These are phyloP conservation scores for Ruditapes philippinarum DNA, from an alignment of 1,140 invertebrate genomes.

Conservation along the genomic window DNA sequence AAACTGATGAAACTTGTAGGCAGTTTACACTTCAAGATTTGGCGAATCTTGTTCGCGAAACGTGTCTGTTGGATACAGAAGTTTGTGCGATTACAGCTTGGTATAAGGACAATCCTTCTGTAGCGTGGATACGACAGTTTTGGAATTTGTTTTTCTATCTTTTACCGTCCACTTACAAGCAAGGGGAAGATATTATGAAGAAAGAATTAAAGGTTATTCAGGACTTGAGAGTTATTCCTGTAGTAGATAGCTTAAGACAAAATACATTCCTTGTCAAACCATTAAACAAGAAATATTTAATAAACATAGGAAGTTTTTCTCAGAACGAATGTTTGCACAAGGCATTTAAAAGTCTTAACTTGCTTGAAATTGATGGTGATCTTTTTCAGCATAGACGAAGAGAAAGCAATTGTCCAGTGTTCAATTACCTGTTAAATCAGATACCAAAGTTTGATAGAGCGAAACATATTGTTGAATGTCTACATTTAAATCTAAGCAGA, in stretches of 20 bases:
- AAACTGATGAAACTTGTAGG: neutral
- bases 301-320: neutral
- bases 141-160: neutral
- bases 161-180: neutral
- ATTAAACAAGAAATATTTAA: neutral
- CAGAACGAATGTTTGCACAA: neutral
- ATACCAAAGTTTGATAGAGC: neutral
- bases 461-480: neutral
- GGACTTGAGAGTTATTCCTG: neutral
- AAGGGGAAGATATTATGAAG: neutral
- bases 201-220: neutral
- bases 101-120: neutral
- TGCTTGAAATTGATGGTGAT: neutral
- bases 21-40: neutral
- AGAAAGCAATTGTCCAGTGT: neutral
- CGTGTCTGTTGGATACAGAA: neutral
- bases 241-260: neutral
- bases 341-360: neutral
- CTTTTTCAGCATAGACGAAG: neutral
- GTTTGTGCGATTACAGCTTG: neutral
- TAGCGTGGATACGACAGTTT: neutral
- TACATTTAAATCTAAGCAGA: neutral
- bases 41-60: neutral
- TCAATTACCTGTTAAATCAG: neutral
- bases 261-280: neutral